Conservation (phyloP, 2,797 vertebrate species). For the Ambastaia sidthimunki region DNA sequence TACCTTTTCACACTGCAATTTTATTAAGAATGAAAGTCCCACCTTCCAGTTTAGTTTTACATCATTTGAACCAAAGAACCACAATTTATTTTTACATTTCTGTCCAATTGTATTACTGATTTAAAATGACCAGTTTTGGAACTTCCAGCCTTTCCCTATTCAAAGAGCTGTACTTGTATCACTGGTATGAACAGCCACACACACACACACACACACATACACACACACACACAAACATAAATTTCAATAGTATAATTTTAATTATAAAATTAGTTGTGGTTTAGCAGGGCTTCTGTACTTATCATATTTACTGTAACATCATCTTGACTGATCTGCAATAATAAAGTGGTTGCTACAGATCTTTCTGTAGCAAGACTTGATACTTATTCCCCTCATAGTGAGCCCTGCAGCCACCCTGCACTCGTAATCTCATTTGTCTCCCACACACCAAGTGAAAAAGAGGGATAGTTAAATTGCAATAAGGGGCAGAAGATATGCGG, state of each 20-base stretch:
- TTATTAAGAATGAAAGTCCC: background rate
- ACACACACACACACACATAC: background rate
- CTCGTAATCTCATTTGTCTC: slow-evolving; percentile 59
- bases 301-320: slow-evolving; percentile 16
- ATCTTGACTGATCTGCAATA: slow-evolving; percentile 28
- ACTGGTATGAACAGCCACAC: too few species aligned
- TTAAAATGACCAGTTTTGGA: background rate
- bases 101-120: background rate
- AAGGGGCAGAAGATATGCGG: background rate
- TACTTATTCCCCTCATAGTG: slow-evolving; percentile 62
- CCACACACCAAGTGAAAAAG: slow-evolving; percentile 39
- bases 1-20: background rate
- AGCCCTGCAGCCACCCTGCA: slow-evolving; percentile 46
- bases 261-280: background rate
- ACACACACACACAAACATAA: background rate
- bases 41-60: background rate
- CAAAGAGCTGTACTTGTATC: background rate
- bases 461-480: slow-evolving; percentile 31
- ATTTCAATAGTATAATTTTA: too few species aligned
- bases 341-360: slow-evolving; percentile 19
- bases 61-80: too few species aligned
- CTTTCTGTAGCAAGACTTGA: too few species aligned
- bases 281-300: background rate
- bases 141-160: background rate
- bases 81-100: too few species aligned